These are phyloP conservation scores for Dreissena polymorpha DNA, from an alignment of 1,140 invertebrate species.

Conservation along the genomic window DNA sequence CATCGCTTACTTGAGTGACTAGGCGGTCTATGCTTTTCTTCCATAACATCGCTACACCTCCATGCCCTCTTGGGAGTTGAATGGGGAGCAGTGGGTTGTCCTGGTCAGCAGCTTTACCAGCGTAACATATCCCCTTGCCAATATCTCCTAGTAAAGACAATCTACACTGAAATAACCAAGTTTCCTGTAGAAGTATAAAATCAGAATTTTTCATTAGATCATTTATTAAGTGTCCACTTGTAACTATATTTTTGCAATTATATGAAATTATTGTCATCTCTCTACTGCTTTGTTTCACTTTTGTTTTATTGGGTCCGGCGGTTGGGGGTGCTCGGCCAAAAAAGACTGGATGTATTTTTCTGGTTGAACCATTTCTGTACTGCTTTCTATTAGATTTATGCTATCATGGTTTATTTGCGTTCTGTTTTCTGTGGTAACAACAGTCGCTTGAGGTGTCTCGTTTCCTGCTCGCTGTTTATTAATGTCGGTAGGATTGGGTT, in stretches of 20 bases:
- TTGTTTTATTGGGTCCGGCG: neutral
- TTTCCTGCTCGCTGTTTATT: neutral
- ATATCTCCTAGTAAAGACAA: neutral
- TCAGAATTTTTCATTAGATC: neutral
- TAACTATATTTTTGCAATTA: neutral
- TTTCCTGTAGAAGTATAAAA: neutral
- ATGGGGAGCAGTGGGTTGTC: neutral
- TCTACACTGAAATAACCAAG: neutral
- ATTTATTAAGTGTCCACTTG: neutral
- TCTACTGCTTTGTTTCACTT: neutral
- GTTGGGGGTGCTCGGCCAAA: neutral
- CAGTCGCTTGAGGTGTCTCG: neutral
- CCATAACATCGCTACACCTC: neutral
- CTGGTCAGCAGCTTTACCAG: neutral
- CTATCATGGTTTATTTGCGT: too few species aligned
- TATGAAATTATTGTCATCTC: neutral
- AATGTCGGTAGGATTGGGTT: neutral
- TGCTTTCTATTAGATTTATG: too few species aligned
- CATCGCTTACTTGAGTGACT: too few species aligned
- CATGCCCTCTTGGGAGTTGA: slow-evolving; percentile 1
- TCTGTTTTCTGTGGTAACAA: neutral
- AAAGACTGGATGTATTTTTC: too few species aligned
- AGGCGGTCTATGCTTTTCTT: neutral
- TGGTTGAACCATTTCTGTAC: too few species aligned
- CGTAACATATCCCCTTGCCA: neutral